Evolutionary conservation across 2,797 vertebrate species (phyloP), one percentile per base, ranked within the genome.

Genomic region (Molossus alvarezi): DNA sequence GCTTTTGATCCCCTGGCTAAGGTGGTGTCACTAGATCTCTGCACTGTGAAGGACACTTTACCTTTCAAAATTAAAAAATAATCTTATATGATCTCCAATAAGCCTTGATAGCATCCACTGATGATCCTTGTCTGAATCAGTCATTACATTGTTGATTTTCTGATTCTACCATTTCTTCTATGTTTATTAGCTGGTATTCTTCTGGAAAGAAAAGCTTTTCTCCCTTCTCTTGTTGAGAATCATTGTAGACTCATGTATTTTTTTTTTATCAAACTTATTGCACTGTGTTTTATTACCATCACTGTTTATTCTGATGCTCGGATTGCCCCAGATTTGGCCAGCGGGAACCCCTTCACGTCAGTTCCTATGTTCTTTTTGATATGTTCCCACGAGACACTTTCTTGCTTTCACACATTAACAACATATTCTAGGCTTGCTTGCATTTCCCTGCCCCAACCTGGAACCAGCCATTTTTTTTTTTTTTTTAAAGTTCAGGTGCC

Each of bases 261-360:
- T 33, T 86, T 33, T 33, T 96, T 91, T 20, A 8, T 33, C 53
- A 76, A 87, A 27, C 48, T n/a, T 62, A 76, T 33, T 88, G 6
- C 67, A 58, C 6, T 48, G 1, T 89, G 79, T 81, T 58, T 92
- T 55, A 82, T 93, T 45, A 41, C 17, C 7, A 10, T 75, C 71
- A 57, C 75, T 75, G 5, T 85, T 81, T 29, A 93, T 88, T 87
- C 62, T 87, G 83, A 80, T 90, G 75, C 37, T 88, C 33, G 21
- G 4, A 53, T 67, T 88, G 55, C 90, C 81, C 58, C 64, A n/a
- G 73, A 90, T 83, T 75, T 88, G 41, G 60, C 53, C 18, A 27
- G 17, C 45, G 77, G 62, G 27, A 33, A 14, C 41, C 67, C 51
- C 55, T 85, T 87, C 48, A 71, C 25, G 65, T 80, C 51, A 76